Conservation (phyloP, 2,888 invertebrate genomes). For the Rhingia campestris region DNA sequence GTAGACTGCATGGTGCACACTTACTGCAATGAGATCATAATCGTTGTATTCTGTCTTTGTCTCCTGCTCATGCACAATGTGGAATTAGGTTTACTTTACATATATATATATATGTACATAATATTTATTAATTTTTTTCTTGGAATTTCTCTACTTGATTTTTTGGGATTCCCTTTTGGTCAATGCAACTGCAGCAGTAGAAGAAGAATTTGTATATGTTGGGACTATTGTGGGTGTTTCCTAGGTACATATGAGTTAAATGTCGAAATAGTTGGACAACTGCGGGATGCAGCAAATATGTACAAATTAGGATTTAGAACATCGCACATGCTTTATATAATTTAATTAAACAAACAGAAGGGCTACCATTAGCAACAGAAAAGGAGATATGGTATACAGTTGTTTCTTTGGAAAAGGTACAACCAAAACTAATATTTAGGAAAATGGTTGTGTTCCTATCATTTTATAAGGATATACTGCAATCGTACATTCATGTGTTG, state of each 20-base stretch:
- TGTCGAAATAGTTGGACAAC: slow-evolving; percentile 42
- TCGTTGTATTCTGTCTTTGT: slow-evolving; percentile 16
- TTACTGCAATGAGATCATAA: slow-evolving; percentile 49
- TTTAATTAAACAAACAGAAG: slow-evolving; percentile 70
- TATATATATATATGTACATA: slow-evolving; percentile 15
- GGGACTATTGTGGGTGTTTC: slow-evolving; percentile 56
- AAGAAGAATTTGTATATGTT: slow-evolving; percentile 10
- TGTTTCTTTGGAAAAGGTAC: background rate
- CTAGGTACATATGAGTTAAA: slow-evolving; percentile 49
- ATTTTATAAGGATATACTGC: background rate
- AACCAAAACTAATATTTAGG: too few relatives aligned
- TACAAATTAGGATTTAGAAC: slow-evolving; percentile 34
- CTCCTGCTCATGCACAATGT: slow-evolving; percentile 41
- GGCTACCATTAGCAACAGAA: slow-evolving; percentile 8
- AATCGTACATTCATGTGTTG: too few relatives aligned
- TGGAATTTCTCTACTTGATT: slow-evolving; percentile 25
- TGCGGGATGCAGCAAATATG: slow-evolving; percentile 44
- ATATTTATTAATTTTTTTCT: slow-evolving; percentile 17
- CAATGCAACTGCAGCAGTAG: slow-evolving; percentile 22
- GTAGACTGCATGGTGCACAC: background rate
- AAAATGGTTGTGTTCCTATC: background rate
- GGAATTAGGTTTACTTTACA: slow-evolving; percentile 61
- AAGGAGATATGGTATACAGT: background rate
- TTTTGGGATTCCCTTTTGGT: background rate
- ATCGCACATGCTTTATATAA: slow-evolving; percentile 51